Evolutionary conservation across 2,113 vertebrate genomes (phyloP), one percentile per base, ranked within the genome.

Genomic region (Heliornis fulica): DNA sequence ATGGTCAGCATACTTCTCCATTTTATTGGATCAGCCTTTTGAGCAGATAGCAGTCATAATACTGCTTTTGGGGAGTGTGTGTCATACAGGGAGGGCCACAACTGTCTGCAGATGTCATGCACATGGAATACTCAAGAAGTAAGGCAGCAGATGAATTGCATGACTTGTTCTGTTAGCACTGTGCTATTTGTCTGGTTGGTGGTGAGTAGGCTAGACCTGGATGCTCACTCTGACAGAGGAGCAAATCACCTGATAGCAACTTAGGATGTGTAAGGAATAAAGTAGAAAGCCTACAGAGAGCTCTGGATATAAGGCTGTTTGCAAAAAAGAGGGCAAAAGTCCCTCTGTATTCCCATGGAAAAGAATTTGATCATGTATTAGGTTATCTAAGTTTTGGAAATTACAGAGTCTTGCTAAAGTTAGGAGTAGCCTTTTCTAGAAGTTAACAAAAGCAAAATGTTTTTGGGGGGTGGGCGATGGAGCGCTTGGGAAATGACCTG

Each of bases 401-500:
- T 23, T 71, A 13, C 32, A 32, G 25, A 46, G 15, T 25, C 29
- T 31, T 83, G 8, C 19, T 71, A 2, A 6, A 36, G 22, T 59
- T 28, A 60, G 8, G 6, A 63, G 11, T 28, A 63, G 14, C 11
- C 15, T 87, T 83, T 76, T 59, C 32, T 69, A 72, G 45, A 87
- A 69, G 36, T 59, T 38, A 86, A 34, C 18, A 64, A 46, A 82
- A 91, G 17, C 29, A 74, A 41, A 69, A 89, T 34, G 8, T 21
- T 32, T 21, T 32, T 19, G 21, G 16, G 53, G 23, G 15, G 1
- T 7, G 31, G 26, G 36, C 2, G 20, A 8, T 45, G 15, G 13
- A 6, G 5, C 0, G 0, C 23, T 5, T 5, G 36, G 25, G 16
- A 74, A 51, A 5, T 2, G 4, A 7, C 0, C 0, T 53, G 56